These are phyloP conservation scores for Halichondria panicea DNA, from an alignment of 37 sponge, comb jelly and placozoan genomes.

Conservation along the genomic window DNA sequence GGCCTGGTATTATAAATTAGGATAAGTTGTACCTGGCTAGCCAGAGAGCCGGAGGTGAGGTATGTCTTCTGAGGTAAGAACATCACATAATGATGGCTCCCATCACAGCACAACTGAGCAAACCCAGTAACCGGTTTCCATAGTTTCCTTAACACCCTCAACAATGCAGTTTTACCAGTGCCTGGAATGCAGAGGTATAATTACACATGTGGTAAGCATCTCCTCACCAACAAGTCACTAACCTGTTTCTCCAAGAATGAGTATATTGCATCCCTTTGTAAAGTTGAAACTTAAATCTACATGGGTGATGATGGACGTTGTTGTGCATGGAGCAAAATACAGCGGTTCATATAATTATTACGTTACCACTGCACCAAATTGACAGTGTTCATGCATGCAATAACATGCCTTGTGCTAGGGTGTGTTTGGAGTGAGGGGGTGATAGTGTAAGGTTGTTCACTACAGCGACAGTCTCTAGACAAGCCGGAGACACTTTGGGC, in stretches of 20 bases:
- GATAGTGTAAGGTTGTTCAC: constrained; percentile 36
- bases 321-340: too few relatives aligned
- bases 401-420: constrained; percentile 66
- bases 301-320: too few relatives aligned
- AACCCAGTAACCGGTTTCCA: constrained; percentile 55
- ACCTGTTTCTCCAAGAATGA: constrained; percentile 76
- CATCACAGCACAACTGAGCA: constrained; percentile 8
- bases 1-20: constrained; percentile 25
- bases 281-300: constrained; percentile 63
- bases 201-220: not conserved
- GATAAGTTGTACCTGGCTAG: constrained; percentile 81
- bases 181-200: constrained; percentile 27
- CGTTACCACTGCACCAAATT: too few relatives aligned
- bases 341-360: too few relatives aligned
- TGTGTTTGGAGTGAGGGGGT: constrained; percentile 21
- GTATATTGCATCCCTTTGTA: constrained; percentile 46
- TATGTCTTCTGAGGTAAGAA: constrained; percentile 81
- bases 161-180: constrained; percentile 77
- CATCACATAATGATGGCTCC: constrained; percentile 52
- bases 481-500: not conserved
- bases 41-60: constrained; percentile 82
- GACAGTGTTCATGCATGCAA: too few relatives aligned
- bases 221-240: not conserved
- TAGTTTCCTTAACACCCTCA: constrained; percentile 56
- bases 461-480: constrained; percentile 12